These are phyloP conservation scores for Garrulus glandarius DNA, from an alignment of 2,797 vertebrate genomes.

Conservation along the genomic window DNA sequence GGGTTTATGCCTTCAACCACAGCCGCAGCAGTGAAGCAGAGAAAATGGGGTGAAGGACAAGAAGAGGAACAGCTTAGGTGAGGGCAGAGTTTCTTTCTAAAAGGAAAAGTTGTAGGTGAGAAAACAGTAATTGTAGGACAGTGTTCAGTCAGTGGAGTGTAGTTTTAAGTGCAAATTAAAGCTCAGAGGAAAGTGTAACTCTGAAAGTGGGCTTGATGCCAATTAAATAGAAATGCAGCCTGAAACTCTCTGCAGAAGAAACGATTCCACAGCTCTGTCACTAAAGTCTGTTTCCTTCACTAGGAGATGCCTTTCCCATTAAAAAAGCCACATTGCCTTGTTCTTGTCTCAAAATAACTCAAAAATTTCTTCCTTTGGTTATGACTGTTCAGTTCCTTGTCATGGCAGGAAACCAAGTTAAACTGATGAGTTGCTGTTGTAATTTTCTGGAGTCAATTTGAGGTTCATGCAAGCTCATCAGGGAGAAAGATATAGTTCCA, in stretches of 20 bases:
- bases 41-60: neutral
- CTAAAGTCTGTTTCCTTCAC: conserved; percentile 6
- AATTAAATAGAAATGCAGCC: conserved; percentile 42
- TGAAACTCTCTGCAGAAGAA: neutral
- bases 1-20: neutral
- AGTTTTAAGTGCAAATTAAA: conserved; percentile 20
- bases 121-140: neutral
- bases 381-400: neutral
- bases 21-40: neutral
- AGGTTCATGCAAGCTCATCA: neutral
- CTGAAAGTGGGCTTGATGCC: neutral
- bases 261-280: neutral
- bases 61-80: neutral
- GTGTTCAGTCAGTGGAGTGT: neutral
- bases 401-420: neutral
- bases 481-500: neutral
- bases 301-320: conserved; percentile 29
- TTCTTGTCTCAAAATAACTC: conserved; percentile 51
- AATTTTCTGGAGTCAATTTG: neutral
- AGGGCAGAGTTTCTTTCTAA: neutral
- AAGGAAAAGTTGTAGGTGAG: neutral
- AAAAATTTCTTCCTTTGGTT: conserved; percentile 35
- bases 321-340: conserved; percentile 2
- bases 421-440: neutral
- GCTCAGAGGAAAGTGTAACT: neutral